Evolutionary conservation across 2,888 invertebrate species (phyloP), one percentile per base, ranked within the genome.

Genomic region (Lycaena phlaeas): DNA sequence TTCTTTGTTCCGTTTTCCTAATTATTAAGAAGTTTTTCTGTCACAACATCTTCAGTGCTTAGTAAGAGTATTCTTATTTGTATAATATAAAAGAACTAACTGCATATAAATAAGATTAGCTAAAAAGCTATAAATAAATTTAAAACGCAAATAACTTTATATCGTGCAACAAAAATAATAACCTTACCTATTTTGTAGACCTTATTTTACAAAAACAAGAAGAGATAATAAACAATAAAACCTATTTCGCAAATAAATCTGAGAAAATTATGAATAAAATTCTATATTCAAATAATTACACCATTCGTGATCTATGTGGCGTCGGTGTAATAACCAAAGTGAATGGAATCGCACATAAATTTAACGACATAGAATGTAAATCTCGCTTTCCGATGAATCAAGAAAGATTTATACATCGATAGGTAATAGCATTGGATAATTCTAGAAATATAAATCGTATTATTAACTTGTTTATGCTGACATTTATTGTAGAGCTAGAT

Each of bases 281-380:
- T 22, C 14, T 7, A 18, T 25, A 39, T 22, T 9, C 2, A 28
- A 18, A 14, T 30, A 30, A 39, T 39, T 30, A 26, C 25, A 30
- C 25, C 14, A 25, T 29, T 37, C 18, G 31, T 42, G 38, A 31
- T 30, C 26, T 38, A 38, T 42, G 37, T 18, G 38, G 29, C 28
- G 36, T 37, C 27, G 10, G 17, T 36, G 43, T 46, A 45, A 44
- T 46, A 49, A 46, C 42, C 41, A 40, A 43, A 51, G 44, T 46
- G 48, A 51, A 46, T 42, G 38, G 40, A 46, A 37, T 30, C 30
- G 40, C 30, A 42, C 45, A 56, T 59, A 59, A 55, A 59, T 54
- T 52, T 41, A 7, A 38, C 40, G 44, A 47, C 50, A 51, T 47
- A 45, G 45, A 56, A 57, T 57, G 54, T 61, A 57, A 62, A 62